Evolutionary conservation across 2,113 vertebrate genomes (phyloP).

Genomic region (Cyprinodon brontotheroides): DNA sequence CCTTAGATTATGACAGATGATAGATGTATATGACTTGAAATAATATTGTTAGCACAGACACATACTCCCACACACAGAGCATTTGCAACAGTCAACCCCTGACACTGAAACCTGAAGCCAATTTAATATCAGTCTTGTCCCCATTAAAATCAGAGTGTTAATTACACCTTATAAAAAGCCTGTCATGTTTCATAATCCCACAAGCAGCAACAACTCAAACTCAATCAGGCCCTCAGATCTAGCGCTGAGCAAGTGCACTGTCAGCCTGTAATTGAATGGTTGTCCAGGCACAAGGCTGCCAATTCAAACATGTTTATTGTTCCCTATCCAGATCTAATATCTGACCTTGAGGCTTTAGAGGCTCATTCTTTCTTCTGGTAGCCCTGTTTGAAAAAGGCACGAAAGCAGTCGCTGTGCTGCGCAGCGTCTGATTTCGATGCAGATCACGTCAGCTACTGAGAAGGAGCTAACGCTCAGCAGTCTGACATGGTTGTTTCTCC

Average conservation of each 20-base stretch:
- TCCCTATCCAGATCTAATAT: conserved; percentile 47
- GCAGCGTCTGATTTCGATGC: conserved; percentile 61
- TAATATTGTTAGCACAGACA: conserved; percentile 1
- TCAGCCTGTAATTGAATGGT: conserved; percentile 61
- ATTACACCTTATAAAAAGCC: conserved; percentile 83
- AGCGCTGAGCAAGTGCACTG: conserved; percentile 58
- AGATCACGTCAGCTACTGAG: conserved; percentile 71
- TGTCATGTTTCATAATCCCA: conserved; percentile 80
- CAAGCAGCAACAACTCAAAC: conserved; percentile 72
- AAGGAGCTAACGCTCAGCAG: conserved; percentile 52
- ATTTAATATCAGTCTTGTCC: conserved; percentile 82
- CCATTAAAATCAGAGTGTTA: conserved; percentile 78
- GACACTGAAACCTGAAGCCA: conserved; percentile 73
- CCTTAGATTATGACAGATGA: conserved; percentile 6
- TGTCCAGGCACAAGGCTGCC: conserved; percentile 40
- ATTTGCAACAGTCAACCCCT: conserved; percentile 39
- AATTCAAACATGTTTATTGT: conserved; percentile 68
- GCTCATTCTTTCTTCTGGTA: conserved; percentile 50
- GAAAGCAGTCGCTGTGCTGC: conserved; percentile 51
- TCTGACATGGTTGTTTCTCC: conserved; percentile 67
- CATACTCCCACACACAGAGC: conserved; percentile 7
- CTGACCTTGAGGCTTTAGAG: conserved; percentile 64
- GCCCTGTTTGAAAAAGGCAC: conserved; percentile 47
- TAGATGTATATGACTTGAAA: conserved; percentile 12
- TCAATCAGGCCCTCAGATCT: conserved; percentile 70